phyloP scores from a whole-genome alignment of 2,113 vertebrate species.

The Theristicus caerulescens region DNA sequence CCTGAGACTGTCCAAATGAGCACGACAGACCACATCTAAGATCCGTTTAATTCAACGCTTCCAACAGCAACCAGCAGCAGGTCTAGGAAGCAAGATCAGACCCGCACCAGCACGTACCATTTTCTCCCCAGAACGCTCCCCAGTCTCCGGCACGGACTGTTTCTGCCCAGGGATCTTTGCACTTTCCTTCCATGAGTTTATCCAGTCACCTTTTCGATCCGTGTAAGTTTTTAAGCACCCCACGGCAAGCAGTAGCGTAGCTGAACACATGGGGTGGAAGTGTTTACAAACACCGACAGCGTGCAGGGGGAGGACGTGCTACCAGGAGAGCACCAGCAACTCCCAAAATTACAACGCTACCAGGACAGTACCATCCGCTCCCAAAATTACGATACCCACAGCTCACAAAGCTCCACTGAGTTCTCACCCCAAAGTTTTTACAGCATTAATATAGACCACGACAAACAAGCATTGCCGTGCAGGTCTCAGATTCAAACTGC shows the following conservation, averaged over 20 bases:
- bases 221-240: neutral
- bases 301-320: neutral
- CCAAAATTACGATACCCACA: neutral
- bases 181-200: neutral
- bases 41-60: neutral
- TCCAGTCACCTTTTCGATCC: neutral
- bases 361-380: neutral
- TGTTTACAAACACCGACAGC: neutral
- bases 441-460: rapidly evolving
- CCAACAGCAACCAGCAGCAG: neutral
- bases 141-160: rapidly evolving
- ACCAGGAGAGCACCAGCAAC: neutral
- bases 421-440: neutral
- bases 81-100: neutral
- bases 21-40: neutral
- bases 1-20: neutral
- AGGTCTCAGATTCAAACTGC: neutral
- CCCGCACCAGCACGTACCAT: rapidly evolving
- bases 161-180: neutral
- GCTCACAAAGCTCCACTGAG: neutral
- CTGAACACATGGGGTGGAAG: rapidly evolving
- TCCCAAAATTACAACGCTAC: neutral
- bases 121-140: neutral
- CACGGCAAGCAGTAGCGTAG: rapidly evolving
- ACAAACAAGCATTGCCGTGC: neutral